Evolutionary conservation across 2,797 vertebrate species (phyloP).

Genomic region (Enteromius mattozi): DNA sequence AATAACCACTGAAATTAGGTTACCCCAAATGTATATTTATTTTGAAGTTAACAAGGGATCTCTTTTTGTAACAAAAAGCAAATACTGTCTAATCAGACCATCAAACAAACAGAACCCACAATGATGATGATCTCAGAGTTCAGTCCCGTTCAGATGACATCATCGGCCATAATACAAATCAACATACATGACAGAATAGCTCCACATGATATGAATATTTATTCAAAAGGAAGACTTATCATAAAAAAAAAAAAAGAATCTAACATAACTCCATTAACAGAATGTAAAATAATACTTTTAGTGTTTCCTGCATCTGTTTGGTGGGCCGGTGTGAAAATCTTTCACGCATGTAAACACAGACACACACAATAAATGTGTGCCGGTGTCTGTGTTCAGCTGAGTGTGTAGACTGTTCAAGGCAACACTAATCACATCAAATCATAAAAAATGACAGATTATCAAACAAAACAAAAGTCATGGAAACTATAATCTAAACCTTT

Average conservation of each 20-base stretch:
- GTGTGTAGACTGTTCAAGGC: slow-evolving; percentile 73
- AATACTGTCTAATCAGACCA: slow-evolving; percentile 69
- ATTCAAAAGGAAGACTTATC: slow-evolving; percentile 83
- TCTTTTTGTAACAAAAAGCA: slow-evolving; percentile 67
- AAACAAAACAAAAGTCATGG: slow-evolving; percentile 65
- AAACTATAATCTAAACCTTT: slow-evolving; percentile 72
- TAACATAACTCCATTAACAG: slow-evolving; percentile 66
- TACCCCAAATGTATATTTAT: slow-evolving; percentile 83
- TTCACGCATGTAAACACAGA: slow-evolving; percentile 47
- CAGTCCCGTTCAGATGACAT: slow-evolving; percentile 72
- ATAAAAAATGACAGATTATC: slow-evolving; percentile 64
- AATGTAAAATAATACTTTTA: slow-evolving; percentile 61
- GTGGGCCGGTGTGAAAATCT: slow-evolving; percentile 69
- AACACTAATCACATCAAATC: slow-evolving; percentile 78
- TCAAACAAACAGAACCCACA: slow-evolving; percentile 67
- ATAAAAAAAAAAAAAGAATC: slow-evolving; percentile 70
- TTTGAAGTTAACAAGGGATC: slow-evolving; percentile 79
- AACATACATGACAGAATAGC: slow-evolving; percentile 72
- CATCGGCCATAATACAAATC: slow-evolving; percentile 73
- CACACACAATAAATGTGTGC: slow-evolving; percentile 61
- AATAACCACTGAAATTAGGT: slow-evolving; percentile 62
- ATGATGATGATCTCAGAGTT: slow-evolving; percentile 63
- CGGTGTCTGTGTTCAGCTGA: slow-evolving; percentile 51
- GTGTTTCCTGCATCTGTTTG: slow-evolving; percentile 70
- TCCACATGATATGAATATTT: slow-evolving; percentile 78